Percentiles rank a stretch among this genome's conserved stretches.
phyloP scores from a whole-genome alignment of 2,888 invertebrate species.

The Cheilosia urbana region DNA sequence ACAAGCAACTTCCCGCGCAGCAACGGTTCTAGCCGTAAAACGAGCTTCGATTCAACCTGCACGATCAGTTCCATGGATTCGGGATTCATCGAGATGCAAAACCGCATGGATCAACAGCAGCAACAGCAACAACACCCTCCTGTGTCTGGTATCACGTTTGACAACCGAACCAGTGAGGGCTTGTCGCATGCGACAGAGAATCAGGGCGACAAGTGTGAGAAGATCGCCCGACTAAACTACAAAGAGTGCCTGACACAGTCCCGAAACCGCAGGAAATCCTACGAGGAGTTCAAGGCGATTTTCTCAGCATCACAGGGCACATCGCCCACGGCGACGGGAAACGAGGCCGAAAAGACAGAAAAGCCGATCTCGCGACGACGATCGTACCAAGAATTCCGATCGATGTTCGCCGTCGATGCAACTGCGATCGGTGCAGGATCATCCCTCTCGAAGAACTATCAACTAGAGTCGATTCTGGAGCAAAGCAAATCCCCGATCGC shows the following conservation, averaged over 20 bases:
- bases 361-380: slow-evolving; percentile 79
- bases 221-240: slow-evolving; percentile 81
- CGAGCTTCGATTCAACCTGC: slow-evolving; percentile 84
- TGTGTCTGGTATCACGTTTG: slow-evolving; percentile 73
- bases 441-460: slow-evolving; percentile 56
- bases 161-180: slow-evolving; percentile 11
- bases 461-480: slow-evolving; percentile 66
- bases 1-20: slow-evolving; percentile 79
- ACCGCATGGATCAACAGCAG: slow-evolving; percentile 79
- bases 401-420: slow-evolving; percentile 64
- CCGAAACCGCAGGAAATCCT: slow-evolving; percentile 83
- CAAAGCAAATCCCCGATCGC: slow-evolving; percentile 59
- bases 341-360: slow-evolving; percentile 60
- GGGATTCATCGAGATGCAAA: slow-evolving; percentile 84
- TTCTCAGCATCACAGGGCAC: slow-evolving; percentile 76
- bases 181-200: slow-evolving; percentile 17
- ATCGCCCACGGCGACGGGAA: neutral
- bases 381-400: slow-evolving; percentile 78
- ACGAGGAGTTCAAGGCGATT: slow-evolving; percentile 84
- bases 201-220: slow-evolving; percentile 78
- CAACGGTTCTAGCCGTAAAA: slow-evolving; percentile 82
- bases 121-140: slow-evolving; percentile 63
- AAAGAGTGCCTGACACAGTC: slow-evolving; percentile 84
- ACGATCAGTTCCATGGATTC: slow-evolving; percentile 84
- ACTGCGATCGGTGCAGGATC: slow-evolving; percentile 37